Evolutionary conservation across 2,113 vertebrate species (phyloP).

Genomic region (Corythaeola cristata): DNA sequence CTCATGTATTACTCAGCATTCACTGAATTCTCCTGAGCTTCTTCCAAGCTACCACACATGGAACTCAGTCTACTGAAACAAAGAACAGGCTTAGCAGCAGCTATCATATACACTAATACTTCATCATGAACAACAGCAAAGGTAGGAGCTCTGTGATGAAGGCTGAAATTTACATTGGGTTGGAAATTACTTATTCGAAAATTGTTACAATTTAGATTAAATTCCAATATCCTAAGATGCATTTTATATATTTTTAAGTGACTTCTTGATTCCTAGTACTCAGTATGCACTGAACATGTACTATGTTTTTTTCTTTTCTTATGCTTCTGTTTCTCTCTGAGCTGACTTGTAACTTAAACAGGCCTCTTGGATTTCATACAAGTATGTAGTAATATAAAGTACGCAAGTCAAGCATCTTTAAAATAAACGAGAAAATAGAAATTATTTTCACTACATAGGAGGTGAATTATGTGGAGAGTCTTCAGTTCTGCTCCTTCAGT

Average conservation of each 20-base stretch:
- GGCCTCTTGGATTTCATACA: neutral
- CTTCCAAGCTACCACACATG: rapidly evolving
- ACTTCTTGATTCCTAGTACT: neutral
- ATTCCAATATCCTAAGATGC: neutral
- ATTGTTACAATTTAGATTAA: neutral
- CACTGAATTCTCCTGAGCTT: neutral
- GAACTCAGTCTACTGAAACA: rapidly evolving
- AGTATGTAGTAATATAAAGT: neutral
- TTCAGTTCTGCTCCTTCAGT: neutral
- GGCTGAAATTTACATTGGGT: neutral
- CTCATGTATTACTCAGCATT: neutral
- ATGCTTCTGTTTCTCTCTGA: neutral
- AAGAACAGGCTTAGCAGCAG: neutral
- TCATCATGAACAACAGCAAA: neutral
- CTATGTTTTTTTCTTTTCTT: neutral
- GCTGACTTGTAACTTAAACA: neutral
- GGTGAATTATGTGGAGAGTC: neutral
- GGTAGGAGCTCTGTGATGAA: neutral
- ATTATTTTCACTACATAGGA: neutral
- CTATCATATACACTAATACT: neutral
- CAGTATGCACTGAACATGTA: neutral
- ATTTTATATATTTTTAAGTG: neutral
- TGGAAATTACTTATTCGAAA: neutral
- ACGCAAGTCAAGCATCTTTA: neutral
- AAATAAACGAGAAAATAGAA: constrained; percentile 2